Percentiles rank a stretch among this genome's conserved stretches.
phyloP scores from a whole-genome alignment of 2,113 vertebrate species.

The Mungos mungo region DNA sequence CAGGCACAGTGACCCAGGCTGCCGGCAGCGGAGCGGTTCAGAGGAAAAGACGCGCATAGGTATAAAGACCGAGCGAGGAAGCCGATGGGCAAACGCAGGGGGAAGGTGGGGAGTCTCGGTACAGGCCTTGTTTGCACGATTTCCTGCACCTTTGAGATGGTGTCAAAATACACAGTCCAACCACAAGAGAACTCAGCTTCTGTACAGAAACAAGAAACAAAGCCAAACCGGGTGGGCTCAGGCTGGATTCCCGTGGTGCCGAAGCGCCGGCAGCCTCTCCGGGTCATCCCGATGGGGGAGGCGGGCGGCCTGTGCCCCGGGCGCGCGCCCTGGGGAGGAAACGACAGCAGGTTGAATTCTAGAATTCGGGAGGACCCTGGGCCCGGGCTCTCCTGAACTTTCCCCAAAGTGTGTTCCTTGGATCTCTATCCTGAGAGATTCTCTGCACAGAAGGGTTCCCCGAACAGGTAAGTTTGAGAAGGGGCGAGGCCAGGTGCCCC shows the following conservation, averaged over 20 bases:
- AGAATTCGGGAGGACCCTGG: background rate
- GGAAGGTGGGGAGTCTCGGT: background rate
- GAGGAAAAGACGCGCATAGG: rapidly evolving
- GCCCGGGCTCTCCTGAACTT: background rate
- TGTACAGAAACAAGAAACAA: background rate
- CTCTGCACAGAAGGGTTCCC: background rate
- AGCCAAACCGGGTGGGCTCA: background rate
- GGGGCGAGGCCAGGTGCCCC: rapidly evolving
- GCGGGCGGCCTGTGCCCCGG: background rate
- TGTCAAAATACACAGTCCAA: background rate
- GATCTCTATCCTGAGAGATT: no score
- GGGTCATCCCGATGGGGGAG: background rate
- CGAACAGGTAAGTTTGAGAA: background rate
- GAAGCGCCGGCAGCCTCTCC: rapidly evolving
- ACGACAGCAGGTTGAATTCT: rapidly evolving
- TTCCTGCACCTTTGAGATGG: background rate
- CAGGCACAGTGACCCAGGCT: no score
- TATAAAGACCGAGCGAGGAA: background rate
- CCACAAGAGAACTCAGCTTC: background rate
- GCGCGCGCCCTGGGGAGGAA: no score
- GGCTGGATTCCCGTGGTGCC: background rate
- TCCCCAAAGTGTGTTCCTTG: background rate
- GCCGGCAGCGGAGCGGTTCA: background rate
- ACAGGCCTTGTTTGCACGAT: no score
- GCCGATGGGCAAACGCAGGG: background rate